Evolutionary conservation across 2,888 invertebrate genomes (phyloP).

Genomic region (Physocephala rufipes): DNA sequence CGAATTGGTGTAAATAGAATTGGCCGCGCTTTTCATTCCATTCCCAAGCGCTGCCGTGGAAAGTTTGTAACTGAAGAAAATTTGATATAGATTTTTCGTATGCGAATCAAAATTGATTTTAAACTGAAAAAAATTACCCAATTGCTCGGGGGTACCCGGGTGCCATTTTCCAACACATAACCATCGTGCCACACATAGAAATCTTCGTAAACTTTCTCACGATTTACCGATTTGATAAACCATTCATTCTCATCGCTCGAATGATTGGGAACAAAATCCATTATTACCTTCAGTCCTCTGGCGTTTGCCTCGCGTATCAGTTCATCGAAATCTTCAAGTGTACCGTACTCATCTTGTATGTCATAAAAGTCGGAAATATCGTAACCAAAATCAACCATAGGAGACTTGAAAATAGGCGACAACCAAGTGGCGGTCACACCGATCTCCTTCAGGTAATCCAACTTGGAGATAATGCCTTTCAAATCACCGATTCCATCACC

Average conservation of each 20-base stretch:
- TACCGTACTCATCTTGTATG: conserved; percentile 77
- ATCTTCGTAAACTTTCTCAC: conserved; percentile 73
- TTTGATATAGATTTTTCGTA: neutral
- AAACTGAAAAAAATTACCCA: conserved; percentile 61
- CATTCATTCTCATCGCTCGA: conserved; percentile 82
- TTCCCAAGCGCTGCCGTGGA: conserved; percentile 71
- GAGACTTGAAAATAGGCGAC: conserved; percentile 79
- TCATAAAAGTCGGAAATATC: conserved; percentile 76
- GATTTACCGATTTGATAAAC: conserved; percentile 77
- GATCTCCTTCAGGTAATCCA: conserved; percentile 73
- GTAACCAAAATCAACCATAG: conserved; percentile 82
- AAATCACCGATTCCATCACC: conserved; percentile 88
- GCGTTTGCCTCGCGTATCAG: conserved; percentile 69
- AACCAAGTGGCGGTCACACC: conserved; percentile 77
- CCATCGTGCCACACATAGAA: conserved; percentile 77
- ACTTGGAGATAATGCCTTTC: conserved; percentile 68
- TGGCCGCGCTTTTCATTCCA: conserved; percentile 69
- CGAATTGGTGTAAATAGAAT: conserved; percentile 75
- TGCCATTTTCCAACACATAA: conserved; percentile 43
- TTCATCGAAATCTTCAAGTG: conserved; percentile 74
- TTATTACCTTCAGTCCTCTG: conserved; percentile 65
- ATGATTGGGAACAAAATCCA: conserved; percentile 70
- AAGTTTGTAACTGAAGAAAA: neutral
- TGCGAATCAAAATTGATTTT: neutral
- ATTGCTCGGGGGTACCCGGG: conserved; percentile 66